phyloP scores from a whole-genome alignment of 2,888 invertebrate genomes.

The Laspeyria flexula region DNA sequence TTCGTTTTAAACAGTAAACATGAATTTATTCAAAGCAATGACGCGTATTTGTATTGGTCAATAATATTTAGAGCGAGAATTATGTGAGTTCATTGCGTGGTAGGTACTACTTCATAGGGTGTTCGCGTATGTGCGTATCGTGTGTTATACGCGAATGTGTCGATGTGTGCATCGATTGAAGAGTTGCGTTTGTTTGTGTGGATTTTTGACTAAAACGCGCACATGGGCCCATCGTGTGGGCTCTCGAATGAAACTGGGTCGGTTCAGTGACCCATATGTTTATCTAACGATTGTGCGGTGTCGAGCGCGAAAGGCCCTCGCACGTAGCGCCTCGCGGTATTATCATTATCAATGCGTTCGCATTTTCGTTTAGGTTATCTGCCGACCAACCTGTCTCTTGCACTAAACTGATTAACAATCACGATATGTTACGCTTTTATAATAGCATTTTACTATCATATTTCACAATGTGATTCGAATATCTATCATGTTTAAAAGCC shows the following conservation, averaged over 20 bases:
- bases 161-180: slow-evolving; percentile 57
- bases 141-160: slow-evolving; percentile 20
- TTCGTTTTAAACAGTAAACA: slow-evolving; percentile 28
- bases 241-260: slow-evolving; percentile 77
- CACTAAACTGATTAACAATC: slow-evolving; percentile 51
- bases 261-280: slow-evolving; percentile 86
- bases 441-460: neutral
- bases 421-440: slow-evolving; percentile 2
- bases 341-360: slow-evolving; percentile 76
- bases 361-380: slow-evolving; percentile 81
- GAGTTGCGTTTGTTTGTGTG: slow-evolving; percentile 54
- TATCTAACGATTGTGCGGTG: slow-evolving; percentile 80
- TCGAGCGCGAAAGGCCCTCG: slow-evolving; percentile 63
- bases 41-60: slow-evolving; percentile 37
- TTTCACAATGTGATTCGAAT: no score
- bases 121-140: slow-evolving; percentile 35
- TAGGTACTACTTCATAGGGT: slow-evolving; percentile 34
- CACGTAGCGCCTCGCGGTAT: slow-evolving; percentile 54
- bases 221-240: slow-evolving; percentile 60
- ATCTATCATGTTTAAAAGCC: no score
- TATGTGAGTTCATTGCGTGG: slow-evolving; percentile 46
- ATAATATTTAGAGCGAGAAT: slow-evolving; percentile 47
- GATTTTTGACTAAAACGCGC: slow-evolving; percentile 74
- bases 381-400: slow-evolving; percentile 77
- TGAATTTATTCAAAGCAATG: slow-evolving; percentile 38